Conservation (phyloP, 2,113 vertebrate species). For the Synchiropus splendidus region DNA sequence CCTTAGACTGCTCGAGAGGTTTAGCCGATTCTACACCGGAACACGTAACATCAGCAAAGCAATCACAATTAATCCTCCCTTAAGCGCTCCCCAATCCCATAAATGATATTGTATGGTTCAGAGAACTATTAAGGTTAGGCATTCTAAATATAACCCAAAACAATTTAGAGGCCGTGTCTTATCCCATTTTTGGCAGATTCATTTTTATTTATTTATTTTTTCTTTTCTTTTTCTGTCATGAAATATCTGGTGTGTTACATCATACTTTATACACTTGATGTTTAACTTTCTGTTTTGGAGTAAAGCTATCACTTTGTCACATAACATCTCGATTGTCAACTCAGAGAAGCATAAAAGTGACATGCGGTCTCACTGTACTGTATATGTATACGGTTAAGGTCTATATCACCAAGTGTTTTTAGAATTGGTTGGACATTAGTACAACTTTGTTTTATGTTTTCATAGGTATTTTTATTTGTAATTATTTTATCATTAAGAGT, state of each 20-base stretch:
- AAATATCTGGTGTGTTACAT: neutral
- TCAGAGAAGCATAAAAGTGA: too few relatives aligned
- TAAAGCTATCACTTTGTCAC: too few relatives aligned
- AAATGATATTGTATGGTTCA: conserved; percentile 47
- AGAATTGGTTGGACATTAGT: too few relatives aligned
- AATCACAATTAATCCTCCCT: conserved; percentile 61
- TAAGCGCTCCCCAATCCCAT: conserved; percentile 56
- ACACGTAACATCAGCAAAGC: conserved; percentile 41
- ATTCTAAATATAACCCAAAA: conserved; percentile 26
- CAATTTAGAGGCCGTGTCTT: neutral
- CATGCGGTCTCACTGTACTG: too few relatives aligned
- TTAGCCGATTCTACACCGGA: conserved; percentile 39
- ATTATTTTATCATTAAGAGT: too few relatives aligned
- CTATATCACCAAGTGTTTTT: too few relatives aligned
- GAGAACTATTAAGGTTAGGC: conserved; percentile 19
- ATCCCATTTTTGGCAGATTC: neutral
- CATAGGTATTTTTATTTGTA: neutral
- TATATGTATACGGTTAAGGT: too few relatives aligned
- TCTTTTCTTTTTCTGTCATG: neutral
- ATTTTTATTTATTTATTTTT: neutral
- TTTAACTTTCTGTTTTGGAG: too few relatives aligned
- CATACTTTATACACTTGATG: too few relatives aligned
- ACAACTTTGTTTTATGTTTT: too few relatives aligned
- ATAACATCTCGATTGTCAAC: too few relatives aligned
- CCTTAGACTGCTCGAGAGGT: conserved; percentile 37